Base-by-base conservation (phyloP, 2,113 vertebrate genomes). In the Chrysochloris asiatica region DNA sequence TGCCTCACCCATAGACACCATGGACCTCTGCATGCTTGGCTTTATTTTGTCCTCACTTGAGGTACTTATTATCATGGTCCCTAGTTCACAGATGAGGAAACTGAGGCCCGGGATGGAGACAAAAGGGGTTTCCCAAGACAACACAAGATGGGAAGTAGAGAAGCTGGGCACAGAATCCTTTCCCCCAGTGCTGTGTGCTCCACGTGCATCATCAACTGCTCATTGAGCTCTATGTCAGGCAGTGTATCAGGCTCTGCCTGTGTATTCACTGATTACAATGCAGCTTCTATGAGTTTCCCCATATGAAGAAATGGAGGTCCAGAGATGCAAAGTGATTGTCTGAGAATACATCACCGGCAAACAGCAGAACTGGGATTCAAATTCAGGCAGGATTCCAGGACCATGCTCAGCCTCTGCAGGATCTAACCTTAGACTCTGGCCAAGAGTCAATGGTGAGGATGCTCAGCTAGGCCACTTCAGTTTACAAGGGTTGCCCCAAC, bases 231-330 rank as follows among this genome's bases (percentile, higher is more conserved):
- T 22, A 1, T 10, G 21, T 47, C 41, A 3, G 61, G n/a, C 1
- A n/a, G 0, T 48, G 71, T 22, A 6, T 24, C 2, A 6, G 16
- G 12, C 67, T 10, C 65, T 13, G 14, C 0, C 0, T 0, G 11
- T 56, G 2, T 1, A 0, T 38, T 14, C 33, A 16, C 56, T 69
- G 17, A 36, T 28, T 43, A 10, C 24, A 67, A 24, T 61, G 45
- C 4, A 12, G 22, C 75, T 41, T 30, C 63, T 28, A 3, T 21
- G 4, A 41, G 48, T 13, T 21, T 48, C 69, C 24, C 30, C 22
- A 50, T 41, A 41, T 3, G 4, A 78, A 73, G 67, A 79, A 63
- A 63, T 13, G 2, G 63, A 93, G 75, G 63, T 61, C 33, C 77
- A 19, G 36, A 80, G 48, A 8, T 38, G 45, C 28, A 43, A 59